Evolutionary conservation across 2,888 invertebrate species (phyloP), one percentile per base, ranked within the genome.

Genomic region (Cerastis rubricosa): DNA sequence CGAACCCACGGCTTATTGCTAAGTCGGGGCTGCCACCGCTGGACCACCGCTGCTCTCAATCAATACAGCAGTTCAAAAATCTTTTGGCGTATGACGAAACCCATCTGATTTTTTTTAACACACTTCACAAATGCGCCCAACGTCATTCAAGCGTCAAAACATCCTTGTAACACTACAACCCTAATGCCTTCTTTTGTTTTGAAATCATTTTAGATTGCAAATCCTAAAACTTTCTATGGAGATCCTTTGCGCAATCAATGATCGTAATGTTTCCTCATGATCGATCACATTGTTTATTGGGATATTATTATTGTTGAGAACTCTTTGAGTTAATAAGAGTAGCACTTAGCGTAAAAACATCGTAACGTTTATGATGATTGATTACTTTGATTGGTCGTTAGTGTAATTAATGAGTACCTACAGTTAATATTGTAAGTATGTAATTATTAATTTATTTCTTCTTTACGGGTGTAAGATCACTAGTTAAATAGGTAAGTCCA

Each of bases 211-310:
- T 43, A 59, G 40, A 66, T 66, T 75, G 17, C 5, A 61, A 43
- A 51, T 14, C 22, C 12, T 8, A n/a, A 17, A 11, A 1, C 29
- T 29, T 22, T 57, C 12, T 19, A 43, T 4, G 9, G 22, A 66
- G 22, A 78, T 9, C 19, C 25, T 70, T 54, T 40, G 47, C 72
- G 51, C 25, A 45, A 68, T 22, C 51, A 82, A 74, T 83, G 72
- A 71, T 76, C 68, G 61, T 73, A 81, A 81, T 72, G 29, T 40
- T 14, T 71, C 57, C 61, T 73, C 35, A 71, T 43, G 57, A 72
- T 64, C 19, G 64, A 73, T 68, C 74, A 74, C 78, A 76, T 40
- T 67, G 12, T 74, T 73, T 67, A 69, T 29, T 49, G 14, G 17
- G 17, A 43, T 54, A 61, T 63, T 70, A 25, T n/a, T 35, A 22